Evolutionary conservation across 2,113 vertebrate species (phyloP).

Genomic region (Bostrychus sinensis): DNA sequence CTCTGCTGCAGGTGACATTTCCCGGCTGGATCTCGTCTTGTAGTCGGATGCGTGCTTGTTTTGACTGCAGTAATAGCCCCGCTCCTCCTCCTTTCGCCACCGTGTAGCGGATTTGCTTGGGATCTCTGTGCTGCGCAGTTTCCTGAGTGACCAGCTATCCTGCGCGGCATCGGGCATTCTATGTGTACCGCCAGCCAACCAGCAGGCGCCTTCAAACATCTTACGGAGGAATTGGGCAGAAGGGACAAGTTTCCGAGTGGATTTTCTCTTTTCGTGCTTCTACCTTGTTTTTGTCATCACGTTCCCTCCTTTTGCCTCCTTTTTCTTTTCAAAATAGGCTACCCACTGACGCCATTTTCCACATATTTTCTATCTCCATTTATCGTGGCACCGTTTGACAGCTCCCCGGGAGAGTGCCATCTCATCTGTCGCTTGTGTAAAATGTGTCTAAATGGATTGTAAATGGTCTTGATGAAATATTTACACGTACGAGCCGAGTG

Average conservation of each 20-base stretch:
- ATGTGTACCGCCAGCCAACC: slow-evolving; percentile 13
- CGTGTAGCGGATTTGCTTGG: slow-evolving; percentile 79
- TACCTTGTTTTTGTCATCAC: slow-evolving; percentile 61
- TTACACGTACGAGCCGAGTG: slow-evolving; percentile 66
- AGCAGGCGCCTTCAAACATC: slow-evolving; percentile 39
- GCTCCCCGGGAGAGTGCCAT: slow-evolving; percentile 80
- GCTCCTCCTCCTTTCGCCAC: slow-evolving; percentile 31
- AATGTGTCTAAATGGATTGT: slow-evolving; percentile 81
- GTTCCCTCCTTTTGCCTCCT: slow-evolving; percentile 50
- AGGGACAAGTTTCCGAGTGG: slow-evolving; percentile 61
- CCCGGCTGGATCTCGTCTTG: slow-evolving; percentile 70
- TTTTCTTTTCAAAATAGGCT: slow-evolving; percentile 59
- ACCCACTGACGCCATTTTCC: slow-evolving; percentile 83
- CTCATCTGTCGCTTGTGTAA: slow-evolving; percentile 71
- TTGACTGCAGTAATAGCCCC: slow-evolving; percentile 79
- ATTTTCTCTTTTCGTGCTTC: slow-evolving; percentile 43
- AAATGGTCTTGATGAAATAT: slow-evolving; percentile 77
- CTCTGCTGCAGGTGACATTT: slow-evolving; percentile 57
- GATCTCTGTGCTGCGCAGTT: slow-evolving; percentile 70
- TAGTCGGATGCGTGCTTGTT: slow-evolving; percentile 76
- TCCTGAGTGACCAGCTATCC: slow-evolving; percentile 70
- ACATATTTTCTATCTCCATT: slow-evolving; percentile 69
- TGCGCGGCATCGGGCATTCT: slow-evolving; percentile 46
- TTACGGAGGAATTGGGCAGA: slow-evolving; percentile 53
- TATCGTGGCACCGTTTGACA: slow-evolving; percentile 75